These are phyloP conservation scores for Syngnathus floridae DNA, from an alignment of 2,113 vertebrate species.

Conservation along the genomic window DNA sequence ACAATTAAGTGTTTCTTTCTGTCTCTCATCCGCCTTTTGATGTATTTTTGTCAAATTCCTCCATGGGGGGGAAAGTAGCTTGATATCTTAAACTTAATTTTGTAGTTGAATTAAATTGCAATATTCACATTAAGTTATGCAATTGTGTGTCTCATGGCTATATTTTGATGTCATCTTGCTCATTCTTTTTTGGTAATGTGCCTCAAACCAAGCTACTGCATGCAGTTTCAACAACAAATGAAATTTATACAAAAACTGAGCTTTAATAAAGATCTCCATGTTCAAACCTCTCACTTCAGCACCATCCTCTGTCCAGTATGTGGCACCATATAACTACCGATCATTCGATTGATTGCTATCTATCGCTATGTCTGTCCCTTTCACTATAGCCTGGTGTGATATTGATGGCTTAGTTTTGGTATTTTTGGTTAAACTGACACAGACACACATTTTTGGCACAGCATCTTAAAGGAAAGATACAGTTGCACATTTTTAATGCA, in stretches of 20 bases:
- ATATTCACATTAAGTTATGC: constrained; percentile 74
- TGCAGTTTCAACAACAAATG: constrained; percentile 71
- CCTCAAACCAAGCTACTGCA: constrained; percentile 77
- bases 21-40: constrained; percentile 53
- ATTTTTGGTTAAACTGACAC: no score
- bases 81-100: constrained; percentile 46
- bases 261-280: constrained; percentile 81
- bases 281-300: constrained; percentile 49
- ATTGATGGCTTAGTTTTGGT: not conserved
- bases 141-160: constrained; percentile 48
- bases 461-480: no score
- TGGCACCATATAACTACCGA: no score
- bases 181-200: constrained; percentile 71
- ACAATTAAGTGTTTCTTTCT: constrained; percentile 48
- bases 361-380: no score
- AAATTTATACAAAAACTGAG: constrained; percentile 78
- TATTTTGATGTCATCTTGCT: constrained; percentile 22
- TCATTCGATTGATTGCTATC: no score
- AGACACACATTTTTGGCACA: no score
- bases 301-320: not conserved
- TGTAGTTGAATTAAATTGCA: constrained; percentile 65
- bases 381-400: not conserved
- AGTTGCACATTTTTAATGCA: no score
- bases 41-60: constrained; percentile 46
- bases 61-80: constrained; percentile 41